Evolutionary conservation across 1,140 invertebrate genomes (phyloP).

Genomic region (Dinothrombium tinctorium): DNA sequence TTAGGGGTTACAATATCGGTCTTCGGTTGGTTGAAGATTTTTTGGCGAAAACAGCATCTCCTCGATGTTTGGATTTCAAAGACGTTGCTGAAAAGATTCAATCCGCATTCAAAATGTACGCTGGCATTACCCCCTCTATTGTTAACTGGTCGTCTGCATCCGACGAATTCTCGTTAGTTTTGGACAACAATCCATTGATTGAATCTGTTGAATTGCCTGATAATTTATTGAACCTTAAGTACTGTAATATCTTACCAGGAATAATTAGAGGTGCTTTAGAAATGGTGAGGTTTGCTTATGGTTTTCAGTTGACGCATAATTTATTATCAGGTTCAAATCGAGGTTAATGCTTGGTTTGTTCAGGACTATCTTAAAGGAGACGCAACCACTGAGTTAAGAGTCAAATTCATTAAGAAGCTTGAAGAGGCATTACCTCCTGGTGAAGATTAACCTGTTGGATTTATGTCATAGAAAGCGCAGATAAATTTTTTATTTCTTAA

Average conservation of each 20-base stretch:
- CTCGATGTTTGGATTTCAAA: slow-evolving; percentile 76
- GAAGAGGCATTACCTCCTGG: slow-evolving; percentile 94
- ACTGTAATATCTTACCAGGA: slow-evolving; percentile 82
- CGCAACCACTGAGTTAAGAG: slow-evolving; percentile 68
- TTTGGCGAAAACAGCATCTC: slow-evolving; percentile 64
- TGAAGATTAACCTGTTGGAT: slow-evolving; percentile 92
- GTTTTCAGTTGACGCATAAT: background rate
- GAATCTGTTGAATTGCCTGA: slow-evolving; percentile 97
- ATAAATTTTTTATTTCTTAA: no score
- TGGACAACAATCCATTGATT: slow-evolving; percentile 86
- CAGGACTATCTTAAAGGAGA: slow-evolving; percentile 91
- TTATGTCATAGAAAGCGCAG: no score
- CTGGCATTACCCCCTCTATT: slow-evolving; percentile 68
- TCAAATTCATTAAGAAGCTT: slow-evolving; percentile 82
- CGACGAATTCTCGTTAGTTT: slow-evolving; percentile 86
- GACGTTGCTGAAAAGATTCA: slow-evolving; percentile 93
- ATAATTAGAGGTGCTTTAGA: slow-evolving; percentile 80
- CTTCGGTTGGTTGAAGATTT: slow-evolving; percentile 92
- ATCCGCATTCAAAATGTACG: slow-evolving; percentile 60
- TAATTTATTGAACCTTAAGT: slow-evolving; percentile 54
- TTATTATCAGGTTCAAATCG: slow-evolving; percentile 33
- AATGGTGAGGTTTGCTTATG: slow-evolving; percentile 44
- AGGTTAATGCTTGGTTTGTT: slow-evolving; percentile 37
- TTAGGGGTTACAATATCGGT: slow-evolving; percentile 85
- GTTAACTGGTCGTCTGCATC: slow-evolving; percentile 76